phyloP scores from a whole-genome alignment of 2,797 vertebrate species.

The Cottoperca gobio region DNA sequence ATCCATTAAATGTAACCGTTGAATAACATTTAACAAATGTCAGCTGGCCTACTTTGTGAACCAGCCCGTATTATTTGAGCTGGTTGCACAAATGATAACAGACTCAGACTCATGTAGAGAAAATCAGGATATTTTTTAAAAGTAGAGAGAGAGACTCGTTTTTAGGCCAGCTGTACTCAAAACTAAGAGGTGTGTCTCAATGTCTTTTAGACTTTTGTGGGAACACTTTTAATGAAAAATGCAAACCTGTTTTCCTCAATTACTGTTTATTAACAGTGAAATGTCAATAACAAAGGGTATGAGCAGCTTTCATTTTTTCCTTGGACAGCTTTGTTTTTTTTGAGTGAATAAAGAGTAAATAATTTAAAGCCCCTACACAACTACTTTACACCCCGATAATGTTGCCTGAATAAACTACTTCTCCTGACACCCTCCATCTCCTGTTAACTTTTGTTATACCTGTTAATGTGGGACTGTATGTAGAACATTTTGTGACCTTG shows the following conservation, averaged over 20 bases:
- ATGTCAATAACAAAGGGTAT: not conserved
- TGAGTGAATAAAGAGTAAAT: too few species aligned
- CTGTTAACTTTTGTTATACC: not conserved
- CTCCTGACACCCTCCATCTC: not conserved
- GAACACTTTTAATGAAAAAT: not conserved
- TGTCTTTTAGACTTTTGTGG: too few species aligned
- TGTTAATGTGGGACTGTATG: too few species aligned
- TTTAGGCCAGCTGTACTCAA: not conserved
- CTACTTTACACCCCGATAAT: not conserved
- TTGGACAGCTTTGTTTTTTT: not conserved
- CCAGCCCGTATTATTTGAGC: constrained; percentile 1
- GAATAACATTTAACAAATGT: constrained; percentile 4
- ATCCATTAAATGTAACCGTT: not conserved
- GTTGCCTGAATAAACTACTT: not conserved
- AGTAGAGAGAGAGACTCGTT: not conserved
- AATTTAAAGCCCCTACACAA: not conserved
- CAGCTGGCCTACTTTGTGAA: not conserved
- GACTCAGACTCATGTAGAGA: not conserved
- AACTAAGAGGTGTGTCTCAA: not conserved
- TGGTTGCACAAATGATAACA: not conserved
- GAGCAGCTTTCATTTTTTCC: not conserved
- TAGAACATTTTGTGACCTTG: not conserved
- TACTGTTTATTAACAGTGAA: not conserved
- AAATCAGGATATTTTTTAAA: not conserved
- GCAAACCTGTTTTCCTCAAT: too few species aligned